Evolutionary conservation across 2,113 vertebrate species (phyloP), one percentile per base, ranked within the genome.

Genomic region (Emydocephalus ijimae): DNA sequence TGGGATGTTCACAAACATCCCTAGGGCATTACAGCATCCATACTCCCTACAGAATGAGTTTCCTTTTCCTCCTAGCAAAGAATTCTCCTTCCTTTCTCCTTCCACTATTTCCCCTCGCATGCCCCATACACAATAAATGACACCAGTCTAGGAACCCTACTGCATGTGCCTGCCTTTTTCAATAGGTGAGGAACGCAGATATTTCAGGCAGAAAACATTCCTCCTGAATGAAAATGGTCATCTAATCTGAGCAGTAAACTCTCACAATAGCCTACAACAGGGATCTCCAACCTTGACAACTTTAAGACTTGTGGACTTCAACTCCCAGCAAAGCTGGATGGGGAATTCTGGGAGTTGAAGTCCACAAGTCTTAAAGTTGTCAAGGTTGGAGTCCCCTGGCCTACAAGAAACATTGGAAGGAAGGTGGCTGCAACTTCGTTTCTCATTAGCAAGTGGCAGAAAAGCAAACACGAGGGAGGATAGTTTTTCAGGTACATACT

Each of bases 121-220:
- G 7, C 15, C 23, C 7, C 85, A 61, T 57, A 61, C 89, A 23
- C 21, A 48, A 91, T 91, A 89, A 94, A 85, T 59, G 91, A 45
- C 64, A 74, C 20, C 90, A 69, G 11, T 91, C 39, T 21, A 87
- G 48, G 93, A 94, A 69, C 69, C 39, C 57, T 90, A 56, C 29
- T 86, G 54, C 56, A n/a, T 56, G 81, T 34, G 94, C 95, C 95
- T 96, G 96, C 92, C 95, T 94, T 89, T 93, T 93, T 91, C 93
- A 93, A 95, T 94, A 96, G 95, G 94, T 92, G 52, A 34, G 94
- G 94, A 96, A 96, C 94, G 34, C 0, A 95, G 94, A 93, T 96
- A 95, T 96, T 96, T 88, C 93, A 87, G 96, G 96, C 97, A 94
- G 95, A 95, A 96, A 96, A 92, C 93, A 92, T 96, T 95, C 96